These are phyloP conservation scores for Timema cristinae DNA, from an alignment of 2,888 invertebrate species.

Conservation along the genomic window DNA sequence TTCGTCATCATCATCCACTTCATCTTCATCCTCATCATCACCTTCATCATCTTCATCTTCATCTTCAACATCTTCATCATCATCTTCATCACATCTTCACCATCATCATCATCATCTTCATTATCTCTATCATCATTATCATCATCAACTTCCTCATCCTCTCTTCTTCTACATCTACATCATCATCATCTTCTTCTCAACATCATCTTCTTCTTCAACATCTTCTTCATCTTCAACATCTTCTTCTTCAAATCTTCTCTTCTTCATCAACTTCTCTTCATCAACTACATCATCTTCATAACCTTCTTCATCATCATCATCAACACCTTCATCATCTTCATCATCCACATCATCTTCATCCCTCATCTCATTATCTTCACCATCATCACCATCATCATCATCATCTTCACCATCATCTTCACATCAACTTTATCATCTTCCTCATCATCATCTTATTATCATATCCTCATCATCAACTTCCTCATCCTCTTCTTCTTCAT, in stretches of 20 bases:
- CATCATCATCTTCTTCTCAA: neutral
- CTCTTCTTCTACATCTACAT: neutral
- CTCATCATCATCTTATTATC: constrained; percentile 2
- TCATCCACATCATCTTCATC: neutral
- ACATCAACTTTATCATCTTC: neutral
- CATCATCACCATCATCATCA: constrained; percentile 1
- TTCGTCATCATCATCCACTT: constrained; percentile 12
- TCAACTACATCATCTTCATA: neutral
- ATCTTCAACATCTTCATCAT: constrained; percentile 24
- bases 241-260: no score
- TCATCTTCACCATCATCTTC: neutral
- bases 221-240: neutral
- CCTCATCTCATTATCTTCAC: neutral
- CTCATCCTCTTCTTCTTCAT: neutral
- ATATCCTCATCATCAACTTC: neutral
- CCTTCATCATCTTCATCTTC: constrained; percentile 21
- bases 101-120: constrained; percentile 24
- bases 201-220: neutral
- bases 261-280: neutral
- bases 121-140: constrained; percentile 19
- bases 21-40: constrained; percentile 21
- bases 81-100: constrained; percentile 23
- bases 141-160: constrained; percentile 18
- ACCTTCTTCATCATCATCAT: constrained; percentile 1
- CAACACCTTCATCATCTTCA: neutral